Evolutionary conservation across 2,113 vertebrate genomes (phyloP), one percentile per base, ranked within the genome.

Genomic region (Myotis brandtii): DNA sequence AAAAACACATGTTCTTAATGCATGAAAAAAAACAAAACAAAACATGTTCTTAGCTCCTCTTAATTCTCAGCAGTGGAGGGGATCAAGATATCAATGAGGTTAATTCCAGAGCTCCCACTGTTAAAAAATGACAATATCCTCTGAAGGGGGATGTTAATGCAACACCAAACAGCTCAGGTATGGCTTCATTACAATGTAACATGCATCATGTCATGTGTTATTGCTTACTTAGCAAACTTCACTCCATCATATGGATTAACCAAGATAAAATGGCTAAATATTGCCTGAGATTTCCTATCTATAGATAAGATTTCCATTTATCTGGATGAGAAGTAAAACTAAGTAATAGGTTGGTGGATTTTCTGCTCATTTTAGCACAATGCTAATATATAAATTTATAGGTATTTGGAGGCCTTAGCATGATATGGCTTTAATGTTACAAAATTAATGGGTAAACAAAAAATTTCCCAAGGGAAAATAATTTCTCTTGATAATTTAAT

Each of bases 201-300:
- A 62, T 67, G 87, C 32, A 76, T 89, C 46, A 50, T 83, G 73
- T 40, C 70, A 8, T 81, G 21, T 94, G 59, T 59, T 94, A 94
- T 32, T 96, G 86, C 64, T 97, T 94, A 91, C 56, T 96, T 96
- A 94, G 90, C 34, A 94, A 85, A 89, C 32, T 21, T 94, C 80
- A 81, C 30, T 84, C 32, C 27, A 77, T 73, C 59, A 37, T 11
- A 66, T 17, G 16, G 75, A 88, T 92, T 76, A 94, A 90, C 32
- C 37, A 95, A 89, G 80, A 94, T 76, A 69, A 94, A 94, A 83
- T 80, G 86, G n/a, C 40, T 95, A 83, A 95, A 91, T 94, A 89
- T 79, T 85, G 9, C 25, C n/a, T 64, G 14, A 79, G 52, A 93
- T 82, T 93, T 94, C 64, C 43, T 91, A 3, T 64, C 64, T 64